Base-by-base conservation (phyloP, 2,797 vertebrate species). In the Pangasius djambal region DNA sequence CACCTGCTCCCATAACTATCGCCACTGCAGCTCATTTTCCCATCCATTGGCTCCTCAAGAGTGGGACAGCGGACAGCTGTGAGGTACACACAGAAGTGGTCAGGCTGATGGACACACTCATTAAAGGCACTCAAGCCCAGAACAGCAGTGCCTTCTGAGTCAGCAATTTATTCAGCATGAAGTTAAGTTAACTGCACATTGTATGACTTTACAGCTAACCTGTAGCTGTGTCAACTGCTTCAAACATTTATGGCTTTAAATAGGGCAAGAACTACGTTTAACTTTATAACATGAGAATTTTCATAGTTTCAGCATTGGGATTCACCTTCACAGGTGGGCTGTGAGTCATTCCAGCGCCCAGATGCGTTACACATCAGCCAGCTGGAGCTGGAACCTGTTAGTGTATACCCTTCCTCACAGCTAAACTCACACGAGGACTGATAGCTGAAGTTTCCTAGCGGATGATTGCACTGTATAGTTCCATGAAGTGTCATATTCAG, bases 1-100 rank as follows among this genome's bases (percentile, higher is more conserved):
- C 97, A 97, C 57, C 65, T 92, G 55, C 94, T 95, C 50, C 83
- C 93, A 52, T 95, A 97, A 79, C 93, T 93, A 18, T 95, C 94
- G 0, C 88, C 92, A 13, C 83, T 92, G 91, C 97, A 97, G 90
- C 6, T 93, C 86, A 94, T 57, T 6, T 12, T 0, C 4, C 92
- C 92, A 0, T 95, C 92, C 1, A 87, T 89, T 0, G 93, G 93
- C n/a, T 44, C 69, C 67, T 78, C 34, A 13, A 44, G 57, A 8
- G 22, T 44, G 1, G 34, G 81, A 63, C 81, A 83, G 57, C 34
- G 81, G 37, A 63, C 57, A 0, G 57, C 81, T 67, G 40, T 65
- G 63, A 52, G 12, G 16, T 18, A 18, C 28, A 84, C 1, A 50
- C 9, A 31, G 28, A 84, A 31, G 8, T 22, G 25, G 1, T 84